Evolutionary conservation across 2,797 vertebrate species (phyloP).

Genomic region (Glossophaga mutica): DNA sequence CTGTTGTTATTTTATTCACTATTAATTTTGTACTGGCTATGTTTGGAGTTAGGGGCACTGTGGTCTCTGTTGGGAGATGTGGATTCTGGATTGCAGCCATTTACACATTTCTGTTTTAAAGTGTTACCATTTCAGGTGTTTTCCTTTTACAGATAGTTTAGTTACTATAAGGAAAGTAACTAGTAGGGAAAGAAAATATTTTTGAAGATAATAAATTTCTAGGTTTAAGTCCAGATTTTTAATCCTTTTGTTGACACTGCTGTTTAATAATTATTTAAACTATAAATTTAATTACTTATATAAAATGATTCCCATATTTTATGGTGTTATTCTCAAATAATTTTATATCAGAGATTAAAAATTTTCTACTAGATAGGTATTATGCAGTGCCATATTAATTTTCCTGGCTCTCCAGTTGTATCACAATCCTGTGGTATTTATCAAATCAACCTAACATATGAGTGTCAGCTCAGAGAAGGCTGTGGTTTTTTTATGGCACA

Average conservation of each 20-base stretch:
- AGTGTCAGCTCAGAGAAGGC: background rate
- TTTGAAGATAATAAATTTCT: conserved; percentile 42
- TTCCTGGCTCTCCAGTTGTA: background rate
- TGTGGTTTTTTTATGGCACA: background rate
- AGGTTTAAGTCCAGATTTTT: conserved; percentile 1
- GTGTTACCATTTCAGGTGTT: background rate
- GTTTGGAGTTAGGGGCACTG: background rate
- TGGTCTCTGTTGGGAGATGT: background rate
- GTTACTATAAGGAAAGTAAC: conserved; percentile 21
- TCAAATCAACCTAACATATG: conserved; percentile 7
- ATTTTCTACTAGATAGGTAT: background rate
- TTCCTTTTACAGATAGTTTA: conserved; percentile 6
- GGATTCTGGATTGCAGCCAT: background rate
- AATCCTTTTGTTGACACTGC: background rate
- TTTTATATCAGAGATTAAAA: conserved; percentile 20
- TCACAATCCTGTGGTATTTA: conserved; percentile 44
- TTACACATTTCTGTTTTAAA: conserved; percentile 13
- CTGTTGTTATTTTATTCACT: background rate
- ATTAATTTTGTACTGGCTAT: conserved; percentile 14
- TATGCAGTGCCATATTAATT: conserved; percentile 29
- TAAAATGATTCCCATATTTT: background rate
- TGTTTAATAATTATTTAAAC: conserved; percentile 4
- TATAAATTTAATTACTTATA: conserved; percentile 20
- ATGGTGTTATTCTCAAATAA: conserved; percentile 4
- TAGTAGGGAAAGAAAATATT: conserved; percentile 23